Conservation (phyloP, 2,797 vertebrate species). For the Anguilla pacifica region DNA sequence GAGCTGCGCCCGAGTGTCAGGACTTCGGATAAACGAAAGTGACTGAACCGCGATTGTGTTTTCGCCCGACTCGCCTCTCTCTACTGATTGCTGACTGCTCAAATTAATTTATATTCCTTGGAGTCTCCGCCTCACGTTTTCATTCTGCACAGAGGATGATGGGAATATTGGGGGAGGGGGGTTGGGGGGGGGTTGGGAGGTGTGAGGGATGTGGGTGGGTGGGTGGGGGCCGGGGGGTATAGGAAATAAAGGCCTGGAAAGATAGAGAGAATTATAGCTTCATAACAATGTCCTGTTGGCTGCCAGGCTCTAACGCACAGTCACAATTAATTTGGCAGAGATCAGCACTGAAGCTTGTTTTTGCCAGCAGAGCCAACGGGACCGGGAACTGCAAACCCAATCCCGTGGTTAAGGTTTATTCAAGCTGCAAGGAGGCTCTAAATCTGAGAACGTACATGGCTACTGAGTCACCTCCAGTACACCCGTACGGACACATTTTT, state of each 20-base stretch:
- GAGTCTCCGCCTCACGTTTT: not conserved
- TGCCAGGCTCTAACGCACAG: not conserved
- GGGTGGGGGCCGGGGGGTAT: too few species aligned
- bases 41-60: not conserved
- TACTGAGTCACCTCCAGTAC: not conserved
- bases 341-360: not conserved
- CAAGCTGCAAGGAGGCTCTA: not conserved
- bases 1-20: not conserved
- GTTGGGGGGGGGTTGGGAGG: slow-evolving; percentile 12
- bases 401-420: not conserved
- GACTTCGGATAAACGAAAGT: not conserved
- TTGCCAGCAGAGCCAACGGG: not conserved
- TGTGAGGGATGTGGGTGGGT: not conserved
- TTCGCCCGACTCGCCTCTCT: not conserved
- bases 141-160: not conserved
- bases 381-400: not conserved
- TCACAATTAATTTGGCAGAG: slow-evolving; percentile 6
- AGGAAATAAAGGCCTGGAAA: not conserved
- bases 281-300: slow-evolving; percentile 33
- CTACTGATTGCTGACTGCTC: not conserved
- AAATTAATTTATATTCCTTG: not conserved
- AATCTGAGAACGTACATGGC: not conserved
- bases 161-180: slow-evolving; percentile 25
- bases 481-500: not conserved
- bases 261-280: slow-evolving; percentile 51